Conservation (phyloP, 2,797 vertebrate species). For the Sebastes jordani region DNA sequence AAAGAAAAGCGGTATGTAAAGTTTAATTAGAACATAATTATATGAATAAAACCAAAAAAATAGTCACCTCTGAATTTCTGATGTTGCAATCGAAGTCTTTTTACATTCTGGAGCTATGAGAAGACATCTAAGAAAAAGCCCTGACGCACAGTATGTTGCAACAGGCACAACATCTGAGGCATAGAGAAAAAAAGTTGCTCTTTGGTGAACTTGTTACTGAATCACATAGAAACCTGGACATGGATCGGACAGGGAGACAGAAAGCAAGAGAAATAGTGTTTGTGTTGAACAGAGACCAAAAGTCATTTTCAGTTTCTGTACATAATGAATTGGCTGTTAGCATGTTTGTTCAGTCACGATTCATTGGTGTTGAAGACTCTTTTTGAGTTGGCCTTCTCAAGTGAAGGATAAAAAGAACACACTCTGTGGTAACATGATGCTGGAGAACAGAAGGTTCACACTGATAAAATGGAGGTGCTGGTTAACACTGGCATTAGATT, state of each 20-base stretch:
- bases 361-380: not conserved
- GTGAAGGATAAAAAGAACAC: not conserved
- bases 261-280: not conserved
- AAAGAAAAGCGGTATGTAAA: not conserved
- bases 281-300: not conserved
- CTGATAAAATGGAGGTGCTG: not conserved
- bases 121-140: conserved; percentile 19
- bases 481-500: not conserved
- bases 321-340: not conserved
- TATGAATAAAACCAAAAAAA: not conserved
- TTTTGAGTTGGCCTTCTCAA: not conserved
- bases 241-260: not conserved
- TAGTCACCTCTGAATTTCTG: not conserved
- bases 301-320: not conserved
- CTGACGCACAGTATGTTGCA: conserved; percentile 5
- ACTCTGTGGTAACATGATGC: not conserved
- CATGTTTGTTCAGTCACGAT: not conserved
- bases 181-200: not conserved
- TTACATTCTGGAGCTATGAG: not conserved
- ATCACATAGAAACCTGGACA: not conserved
- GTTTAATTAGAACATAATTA: not conserved
- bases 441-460: not conserved
- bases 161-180: conserved; percentile 20
- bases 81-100: not conserved
- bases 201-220: not conserved